Conservation (phyloP, 1,140 invertebrate species). For the Acromyrmex heyeri region DNA sequence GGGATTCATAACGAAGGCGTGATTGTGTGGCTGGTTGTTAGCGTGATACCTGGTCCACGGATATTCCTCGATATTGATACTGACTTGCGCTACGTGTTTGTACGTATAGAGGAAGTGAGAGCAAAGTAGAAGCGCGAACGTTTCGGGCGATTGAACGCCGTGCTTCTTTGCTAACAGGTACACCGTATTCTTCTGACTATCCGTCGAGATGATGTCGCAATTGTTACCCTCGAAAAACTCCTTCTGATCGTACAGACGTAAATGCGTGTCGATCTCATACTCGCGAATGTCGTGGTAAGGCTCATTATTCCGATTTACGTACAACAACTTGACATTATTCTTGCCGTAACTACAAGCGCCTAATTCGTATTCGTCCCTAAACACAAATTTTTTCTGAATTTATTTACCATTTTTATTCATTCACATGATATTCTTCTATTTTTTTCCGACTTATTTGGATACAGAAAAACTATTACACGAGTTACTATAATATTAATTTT, state of each 20-base stretch:
- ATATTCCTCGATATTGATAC: conserved; percentile 23
- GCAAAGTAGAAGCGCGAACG: conserved; percentile 28
- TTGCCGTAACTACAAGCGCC: conserved; percentile 23
- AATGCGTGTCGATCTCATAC: conserved; percentile 36
- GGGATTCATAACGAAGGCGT: conserved; percentile 32
- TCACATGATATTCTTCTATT: not conserved
- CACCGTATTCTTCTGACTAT: conserved; percentile 38
- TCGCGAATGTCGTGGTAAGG: conserved; percentile 28
- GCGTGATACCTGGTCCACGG: conserved; percentile 8
- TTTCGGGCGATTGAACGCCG: conserved; percentile 17
- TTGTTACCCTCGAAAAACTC: conserved; percentile 23
- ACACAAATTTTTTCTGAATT: not conserved
- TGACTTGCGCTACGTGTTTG: conserved; percentile 11
- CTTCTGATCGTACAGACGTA: not conserved
- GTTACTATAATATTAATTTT: not conserved
- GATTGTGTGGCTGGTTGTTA: conserved; percentile 24
- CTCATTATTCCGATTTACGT: not conserved
- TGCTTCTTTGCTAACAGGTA: conserved; percentile 22
- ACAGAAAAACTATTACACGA: not conserved
- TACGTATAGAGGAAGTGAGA: conserved; percentile 42
- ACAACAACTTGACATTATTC: conserved; percentile 37
- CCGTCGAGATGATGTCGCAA: conserved; percentile 24
- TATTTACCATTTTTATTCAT: not conserved
- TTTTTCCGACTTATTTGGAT: not conserved
- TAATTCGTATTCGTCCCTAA: conserved; percentile 30